Conservation (phyloP, 2,797 vertebrate species). For the Paedocypris micromegethes region DNA sequence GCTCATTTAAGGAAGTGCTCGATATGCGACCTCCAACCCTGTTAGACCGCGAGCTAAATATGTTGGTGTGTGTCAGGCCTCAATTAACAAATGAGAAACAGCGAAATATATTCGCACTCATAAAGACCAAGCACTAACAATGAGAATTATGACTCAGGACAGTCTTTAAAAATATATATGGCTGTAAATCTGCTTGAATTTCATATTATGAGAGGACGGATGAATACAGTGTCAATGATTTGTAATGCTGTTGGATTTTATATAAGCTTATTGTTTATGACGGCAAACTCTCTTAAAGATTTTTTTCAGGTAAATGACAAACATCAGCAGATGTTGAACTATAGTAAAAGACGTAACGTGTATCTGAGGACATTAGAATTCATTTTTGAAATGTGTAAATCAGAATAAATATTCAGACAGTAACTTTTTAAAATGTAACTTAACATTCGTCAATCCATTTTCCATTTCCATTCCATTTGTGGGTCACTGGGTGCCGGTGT, state of each 20-base stretch:
- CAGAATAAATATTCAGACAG: too few relatives aligned
- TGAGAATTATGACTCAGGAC: constrained; percentile 45
- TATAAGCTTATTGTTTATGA: neutral
- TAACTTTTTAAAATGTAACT: too few relatives aligned
- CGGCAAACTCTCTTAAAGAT: too few relatives aligned
- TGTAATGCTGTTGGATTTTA: neutral
- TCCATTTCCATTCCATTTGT: too few relatives aligned
- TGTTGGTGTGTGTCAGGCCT: constrained; percentile 45
- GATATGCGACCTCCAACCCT: constrained; percentile 33
- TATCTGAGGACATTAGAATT: too few relatives aligned
- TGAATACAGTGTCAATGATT: neutral
- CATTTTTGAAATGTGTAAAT: too few relatives aligned
- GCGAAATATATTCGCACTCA: constrained; percentile 38
- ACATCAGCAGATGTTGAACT: too few relatives aligned
- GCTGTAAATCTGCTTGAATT: constrained; percentile 51
- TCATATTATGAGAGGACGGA: constrained; percentile 2
- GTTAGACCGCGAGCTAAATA: constrained; percentile 14
- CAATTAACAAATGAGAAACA: constrained; percentile 51
- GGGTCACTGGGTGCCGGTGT: too few relatives aligned
- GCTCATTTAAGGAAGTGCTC: constrained; percentile 45
- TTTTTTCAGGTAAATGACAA: too few relatives aligned
- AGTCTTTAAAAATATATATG: constrained; percentile 16
- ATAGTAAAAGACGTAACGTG: too few relatives aligned
- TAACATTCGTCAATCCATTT: too few relatives aligned
- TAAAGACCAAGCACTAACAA: constrained; percentile 48